A percentile compares a stretch with the other conserved stretches of the same genome.
Conservation (phyloP, 37 sponge, comb jelly and placozoan genomes). For the Halichondria panicea region DNA sequence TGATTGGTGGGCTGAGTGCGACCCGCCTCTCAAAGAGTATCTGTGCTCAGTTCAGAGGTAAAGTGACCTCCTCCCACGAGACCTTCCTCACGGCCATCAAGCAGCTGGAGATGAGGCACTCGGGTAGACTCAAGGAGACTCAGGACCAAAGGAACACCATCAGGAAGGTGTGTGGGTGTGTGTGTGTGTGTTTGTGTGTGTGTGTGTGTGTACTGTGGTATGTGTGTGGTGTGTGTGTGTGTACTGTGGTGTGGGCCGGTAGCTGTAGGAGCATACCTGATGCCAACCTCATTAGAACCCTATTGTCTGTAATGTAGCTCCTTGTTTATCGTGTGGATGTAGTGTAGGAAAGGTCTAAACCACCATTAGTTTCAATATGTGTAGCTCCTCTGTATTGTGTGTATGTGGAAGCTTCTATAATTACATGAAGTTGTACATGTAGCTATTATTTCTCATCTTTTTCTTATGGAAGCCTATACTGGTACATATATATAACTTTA, state of each 20-base stretch:
- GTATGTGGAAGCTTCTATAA: too few species aligned
- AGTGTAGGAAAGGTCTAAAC: too few species aligned
- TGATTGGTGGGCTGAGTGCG: constrained; percentile 71
- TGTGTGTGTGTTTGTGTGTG: too few species aligned
- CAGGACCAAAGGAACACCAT: constrained; percentile 78
- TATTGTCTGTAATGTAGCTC: too few species aligned
- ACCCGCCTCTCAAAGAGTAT: constrained; percentile 80
- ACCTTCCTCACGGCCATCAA: constrained; percentile 75
- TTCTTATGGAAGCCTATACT: not conserved
- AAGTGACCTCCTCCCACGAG: constrained; percentile 79
- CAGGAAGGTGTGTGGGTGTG: constrained; percentile 53
- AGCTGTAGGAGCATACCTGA: too few species aligned
- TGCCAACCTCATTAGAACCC: too few species aligned
- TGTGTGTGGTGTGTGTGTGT: too few species aligned
- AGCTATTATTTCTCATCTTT: not conserved
- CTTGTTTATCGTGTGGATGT: too few species aligned
- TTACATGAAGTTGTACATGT: not conserved
- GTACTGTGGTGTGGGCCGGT: too few species aligned
- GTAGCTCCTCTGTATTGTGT: too few species aligned
- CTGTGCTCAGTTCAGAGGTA: constrained; percentile 79
- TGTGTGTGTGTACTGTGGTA: too few species aligned
- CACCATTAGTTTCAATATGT: too few species aligned
- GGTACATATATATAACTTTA: not conserved
- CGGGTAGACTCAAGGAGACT: constrained; percentile 77
- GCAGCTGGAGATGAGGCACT: constrained; percentile 77